Conservation (phyloP, 2,888 invertebrate genomes). For the Rotaria socialis region DNA sequence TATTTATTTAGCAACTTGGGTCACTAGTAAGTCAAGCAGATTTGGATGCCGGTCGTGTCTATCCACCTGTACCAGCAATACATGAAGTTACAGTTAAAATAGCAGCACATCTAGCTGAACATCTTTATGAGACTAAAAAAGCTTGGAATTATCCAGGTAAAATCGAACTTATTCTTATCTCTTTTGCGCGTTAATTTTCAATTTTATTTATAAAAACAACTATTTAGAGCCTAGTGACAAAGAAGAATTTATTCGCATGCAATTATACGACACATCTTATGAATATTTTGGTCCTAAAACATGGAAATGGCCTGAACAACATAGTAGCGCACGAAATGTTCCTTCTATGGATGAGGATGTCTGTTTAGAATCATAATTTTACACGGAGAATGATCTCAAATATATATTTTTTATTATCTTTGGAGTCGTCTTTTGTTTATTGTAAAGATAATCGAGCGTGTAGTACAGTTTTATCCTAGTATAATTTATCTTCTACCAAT, state of each 20-base stretch:
- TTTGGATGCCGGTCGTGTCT: constrained; percentile 77
- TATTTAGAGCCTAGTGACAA: constrained; percentile 61
- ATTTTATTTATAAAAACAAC: not conserved
- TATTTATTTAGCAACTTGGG: constrained; percentile 63
- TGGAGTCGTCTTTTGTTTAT: no score
- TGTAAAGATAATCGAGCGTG: no score
- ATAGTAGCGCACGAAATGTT: not conserved
- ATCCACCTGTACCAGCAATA: constrained; percentile 80
- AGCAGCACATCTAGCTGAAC: constrained; percentile 74
- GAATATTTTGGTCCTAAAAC: constrained; percentile 41
- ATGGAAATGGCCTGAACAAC: constrained; percentile 28
- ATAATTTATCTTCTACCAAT: no score
- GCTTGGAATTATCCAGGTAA: constrained; percentile 61
- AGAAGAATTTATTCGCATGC: constrained; percentile 60
- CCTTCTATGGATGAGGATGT: not conserved
- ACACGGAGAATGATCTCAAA: no score
- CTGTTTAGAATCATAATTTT: not conserved
- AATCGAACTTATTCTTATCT: not conserved
- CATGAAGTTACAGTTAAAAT: constrained; percentile 80
- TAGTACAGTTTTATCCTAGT: no score
- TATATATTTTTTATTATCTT: no score
- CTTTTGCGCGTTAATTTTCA: not conserved
- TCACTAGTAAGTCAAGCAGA: constrained; percentile 75
- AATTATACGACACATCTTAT: constrained; percentile 57
- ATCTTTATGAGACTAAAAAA: constrained; percentile 67